These are phyloP conservation scores for Coenobita brevimanus DNA, from an alignment of 1,140 invertebrate genomes.

Conservation along the genomic window DNA sequence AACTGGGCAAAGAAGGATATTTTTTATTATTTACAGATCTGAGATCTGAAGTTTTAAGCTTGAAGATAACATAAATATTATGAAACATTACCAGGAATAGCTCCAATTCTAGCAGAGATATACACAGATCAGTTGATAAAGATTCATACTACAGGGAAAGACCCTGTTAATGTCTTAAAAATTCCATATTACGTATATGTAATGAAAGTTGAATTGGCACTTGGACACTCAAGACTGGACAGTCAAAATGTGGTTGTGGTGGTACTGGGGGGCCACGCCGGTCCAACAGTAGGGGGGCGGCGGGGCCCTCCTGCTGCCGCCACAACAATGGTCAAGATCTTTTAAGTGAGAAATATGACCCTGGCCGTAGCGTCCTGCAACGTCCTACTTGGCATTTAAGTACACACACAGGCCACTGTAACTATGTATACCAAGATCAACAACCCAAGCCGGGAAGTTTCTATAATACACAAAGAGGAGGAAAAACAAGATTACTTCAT, in stretches of 20 bases:
- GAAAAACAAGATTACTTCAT: constrained; percentile 47
- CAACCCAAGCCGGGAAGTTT: constrained; percentile 42
- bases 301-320: constrained; percentile 9
- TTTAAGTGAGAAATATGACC: constrained; percentile 3
- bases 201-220: constrained; percentile 62
- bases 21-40: constrained; percentile 52
- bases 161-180: constrained; percentile 53
- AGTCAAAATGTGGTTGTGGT: constrained; percentile 45
- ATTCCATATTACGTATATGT: constrained; percentile 65
- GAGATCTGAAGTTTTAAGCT: constrained; percentile 56
- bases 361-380: constrained; percentile 42
- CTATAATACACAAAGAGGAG: constrained; percentile 34
- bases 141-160: constrained; percentile 58
- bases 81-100: constrained; percentile 58
- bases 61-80: constrained; percentile 56
- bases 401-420: constrained; percentile 47
- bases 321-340: constrained; percentile 35
- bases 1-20: constrained; percentile 53
- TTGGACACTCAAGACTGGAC: constrained; percentile 64
- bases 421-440: constrained; percentile 44
- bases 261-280: neutral
- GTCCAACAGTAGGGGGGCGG: neutral
- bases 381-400: constrained; percentile 36
- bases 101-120: constrained; percentile 61
- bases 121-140: constrained; percentile 64